Evolutionary conservation across 2,888 invertebrate species (phyloP).

Genomic region (Biston stratarius): DNA sequence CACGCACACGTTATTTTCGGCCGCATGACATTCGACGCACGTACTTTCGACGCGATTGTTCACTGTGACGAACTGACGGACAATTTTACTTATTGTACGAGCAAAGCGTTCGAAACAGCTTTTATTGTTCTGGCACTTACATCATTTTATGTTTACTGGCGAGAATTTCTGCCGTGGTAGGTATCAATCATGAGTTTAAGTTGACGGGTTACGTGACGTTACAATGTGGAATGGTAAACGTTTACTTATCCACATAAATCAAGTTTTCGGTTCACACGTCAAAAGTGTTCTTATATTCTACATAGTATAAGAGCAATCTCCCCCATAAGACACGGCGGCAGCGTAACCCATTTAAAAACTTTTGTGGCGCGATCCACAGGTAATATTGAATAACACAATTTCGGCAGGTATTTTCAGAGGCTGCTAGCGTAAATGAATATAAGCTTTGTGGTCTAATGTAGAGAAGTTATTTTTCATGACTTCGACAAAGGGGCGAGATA

Average conservation of each 20-base stretch:
- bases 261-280: conserved; percentile 53
- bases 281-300: conserved; percentile 56
- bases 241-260: conserved; percentile 54
- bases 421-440: conserved; percentile 51
- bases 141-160: conserved; percentile 50
- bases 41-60: conserved; percentile 41
- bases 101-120: conserved; percentile 48
- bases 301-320: conserved; percentile 52
- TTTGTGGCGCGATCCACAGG: conserved; percentile 69
- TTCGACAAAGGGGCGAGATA: conserved; percentile 11
- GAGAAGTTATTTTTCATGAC: conserved; percentile 53
- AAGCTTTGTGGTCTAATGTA: conserved; percentile 52
- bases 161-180: conserved; percentile 46
- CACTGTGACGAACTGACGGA: conserved; percentile 66
- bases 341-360: conserved; percentile 67
- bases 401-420: conserved; percentile 51
- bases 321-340: conserved; percentile 14
- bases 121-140: conserved; percentile 50
- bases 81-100: conserved; percentile 59
- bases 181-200: conserved; percentile 60
- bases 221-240: conserved; percentile 47
- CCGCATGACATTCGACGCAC: conserved; percentile 63
- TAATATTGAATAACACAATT: conserved; percentile 68
- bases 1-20: conserved; percentile 74
- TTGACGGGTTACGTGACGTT: conserved; percentile 54